Evolutionary conservation across 2,797 vertebrate genomes (phyloP).

Genomic region (Botia almorhae): DNA sequence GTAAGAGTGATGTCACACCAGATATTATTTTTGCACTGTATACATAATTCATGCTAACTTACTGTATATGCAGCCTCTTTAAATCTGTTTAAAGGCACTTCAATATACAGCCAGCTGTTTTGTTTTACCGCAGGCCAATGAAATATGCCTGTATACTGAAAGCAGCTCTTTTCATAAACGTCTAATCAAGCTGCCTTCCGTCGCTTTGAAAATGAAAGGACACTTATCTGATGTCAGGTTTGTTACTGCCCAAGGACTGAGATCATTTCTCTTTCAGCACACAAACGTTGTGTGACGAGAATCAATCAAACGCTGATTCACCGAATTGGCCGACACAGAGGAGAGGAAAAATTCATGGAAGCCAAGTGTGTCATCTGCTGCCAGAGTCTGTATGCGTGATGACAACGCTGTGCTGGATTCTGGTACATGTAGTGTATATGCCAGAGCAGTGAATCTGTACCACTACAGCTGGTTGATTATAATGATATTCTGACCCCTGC

Average conservation of each 20-base stretch:
- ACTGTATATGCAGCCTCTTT: not conserved
- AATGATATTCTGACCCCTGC: conserved; percentile 63
- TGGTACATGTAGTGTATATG: conserved; percentile 5
- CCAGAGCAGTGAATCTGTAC: conserved; percentile 30
- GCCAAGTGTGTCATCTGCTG: conserved; percentile 50
- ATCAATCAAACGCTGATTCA: conserved; percentile 53
- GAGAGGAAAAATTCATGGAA: conserved; percentile 33
- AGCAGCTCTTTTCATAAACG: conserved; percentile 30
- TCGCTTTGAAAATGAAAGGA: conserved; percentile 38
- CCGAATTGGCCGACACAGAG: conserved; percentile 42
- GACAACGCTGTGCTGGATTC: conserved; percentile 39
- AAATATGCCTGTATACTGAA: conserved; percentile 4
- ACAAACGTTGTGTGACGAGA: conserved; percentile 41
- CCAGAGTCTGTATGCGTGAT: conserved; percentile 32
- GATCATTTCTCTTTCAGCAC: conserved; percentile 47
- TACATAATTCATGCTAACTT: not conserved
- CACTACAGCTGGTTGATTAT: conserved; percentile 57
- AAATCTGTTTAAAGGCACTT: conserved; percentile 13
- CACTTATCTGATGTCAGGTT: conserved; percentile 42
- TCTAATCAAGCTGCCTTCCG: conserved; percentile 43
- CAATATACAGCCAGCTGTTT: conserved; percentile 1
- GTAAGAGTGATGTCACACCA: no score
- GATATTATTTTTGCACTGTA: not conserved
- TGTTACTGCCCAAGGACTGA: conserved; percentile 47
- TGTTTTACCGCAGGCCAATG: conserved; percentile 16